Conservation (phyloP, 2,113 vertebrate species). For the Collichthys lucidus region DNA sequence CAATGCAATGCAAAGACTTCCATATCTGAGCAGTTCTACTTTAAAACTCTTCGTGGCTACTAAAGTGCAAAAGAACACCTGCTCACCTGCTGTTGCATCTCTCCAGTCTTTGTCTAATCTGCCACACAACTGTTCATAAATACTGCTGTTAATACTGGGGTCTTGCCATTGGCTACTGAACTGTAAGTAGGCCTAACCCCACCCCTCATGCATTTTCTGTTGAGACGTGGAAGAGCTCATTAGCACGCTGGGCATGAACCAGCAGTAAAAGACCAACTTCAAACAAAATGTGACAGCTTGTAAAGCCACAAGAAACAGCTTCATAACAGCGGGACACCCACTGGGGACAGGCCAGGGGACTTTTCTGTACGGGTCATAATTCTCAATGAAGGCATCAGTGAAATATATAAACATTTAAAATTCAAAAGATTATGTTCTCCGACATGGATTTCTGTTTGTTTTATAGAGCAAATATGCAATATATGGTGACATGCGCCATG, state of each 20-base stretch:
- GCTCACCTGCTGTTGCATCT: slow-evolving; percentile 66
- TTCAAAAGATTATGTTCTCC: not conserved
- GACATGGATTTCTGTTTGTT: not conserved
- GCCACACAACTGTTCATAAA: slow-evolving; percentile 55
- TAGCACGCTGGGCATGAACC: slow-evolving; percentile 42
- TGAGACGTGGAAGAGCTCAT: slow-evolving; percentile 57
- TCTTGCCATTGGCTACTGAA: slow-evolving; percentile 57
- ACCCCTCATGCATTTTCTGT: slow-evolving; percentile 37
- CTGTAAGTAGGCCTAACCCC: slow-evolving; percentile 31
- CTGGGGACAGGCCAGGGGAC: not conserved
- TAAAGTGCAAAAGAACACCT: not conserved
- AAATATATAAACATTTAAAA: not conserved
- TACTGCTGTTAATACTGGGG: slow-evolving; percentile 45
- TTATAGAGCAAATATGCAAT: slow-evolving; percentile 12
- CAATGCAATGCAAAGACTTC: not conserved
- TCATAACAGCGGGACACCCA: slow-evolving; percentile 19
- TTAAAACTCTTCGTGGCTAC: not conserved
- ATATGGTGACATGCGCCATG: not conserved
- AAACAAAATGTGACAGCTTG: slow-evolving; percentile 58
- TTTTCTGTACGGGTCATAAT: not conserved
- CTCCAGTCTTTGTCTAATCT: slow-evolving; percentile 41
- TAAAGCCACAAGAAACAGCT: slow-evolving; percentile 50
- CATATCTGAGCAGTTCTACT: not conserved
- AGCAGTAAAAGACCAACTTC: slow-evolving; percentile 62
- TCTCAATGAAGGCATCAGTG: not conserved